Base-by-base conservation (phyloP, 2,113 vertebrate genomes). In the Sula dactylatra region DNA sequence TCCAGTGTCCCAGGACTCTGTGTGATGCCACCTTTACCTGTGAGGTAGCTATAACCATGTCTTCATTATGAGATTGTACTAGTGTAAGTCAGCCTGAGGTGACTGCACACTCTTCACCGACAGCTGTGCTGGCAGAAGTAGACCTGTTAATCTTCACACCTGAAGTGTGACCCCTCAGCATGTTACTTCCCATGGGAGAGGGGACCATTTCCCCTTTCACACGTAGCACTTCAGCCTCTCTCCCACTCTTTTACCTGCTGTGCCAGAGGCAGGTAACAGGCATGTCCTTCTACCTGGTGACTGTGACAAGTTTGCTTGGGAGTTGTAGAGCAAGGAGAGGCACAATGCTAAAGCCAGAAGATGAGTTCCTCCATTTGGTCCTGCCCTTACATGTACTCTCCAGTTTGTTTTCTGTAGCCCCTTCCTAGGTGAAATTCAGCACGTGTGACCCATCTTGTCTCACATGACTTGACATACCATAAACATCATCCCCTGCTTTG, bases 401-500 rank as follows among this genome's bases (percentile, higher is more conserved):
- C 44, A 52, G 5, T 13, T 14, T 79, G 69, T 82, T 85, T 73
- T 59, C 61, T 88, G 49, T 24, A 69, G 40, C 62, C 45, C 18
- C 18, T 79, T 72, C 34, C 44, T 14, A 49, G 70, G 16, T 56
- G 31, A 36, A 10, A 54, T 22, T 62, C 67, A 38, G 58, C 54
- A 59, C 0, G 0, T 10, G n/a, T 45, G 52, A 52, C 55, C 42
- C 40, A 12, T 44, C 71, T 49, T 65, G 44, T 54, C 90, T 86
- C 8, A 1, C 2, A 2, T 29, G 50, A 38, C 61, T 18, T 1
- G 2, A 10, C 24, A 11, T 32, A 47, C 8, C 49, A 82, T 61
- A 67, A 50, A 29, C 0, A 0, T 26, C 61, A 38, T 58, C 61
- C 24, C 25, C 25, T 66, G 31, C 14, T 42, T 49, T 58, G 55